These are phyloP conservation scores for Rhagoletis zephyria DNA, from an alignment of 1,140 invertebrate genomes.

Conservation along the genomic window DNA sequence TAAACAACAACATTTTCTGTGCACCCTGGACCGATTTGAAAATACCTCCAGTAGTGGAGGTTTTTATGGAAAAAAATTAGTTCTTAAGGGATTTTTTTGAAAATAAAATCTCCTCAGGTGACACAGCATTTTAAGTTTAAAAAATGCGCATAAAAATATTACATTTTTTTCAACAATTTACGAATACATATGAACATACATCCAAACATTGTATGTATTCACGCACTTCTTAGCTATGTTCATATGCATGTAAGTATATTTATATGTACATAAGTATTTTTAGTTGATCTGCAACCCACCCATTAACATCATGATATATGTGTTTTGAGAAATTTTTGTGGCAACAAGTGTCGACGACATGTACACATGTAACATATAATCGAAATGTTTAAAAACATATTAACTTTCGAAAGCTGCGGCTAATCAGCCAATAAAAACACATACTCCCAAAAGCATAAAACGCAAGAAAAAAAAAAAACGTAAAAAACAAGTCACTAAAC, in stretches of 20 bases:
- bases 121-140: too few relatives aligned
- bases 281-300: not conserved
- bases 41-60: too few relatives aligned
- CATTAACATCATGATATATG: not conserved
- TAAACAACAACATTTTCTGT: too few relatives aligned
- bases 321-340: not conserved
- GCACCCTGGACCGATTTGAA: too few relatives aligned
- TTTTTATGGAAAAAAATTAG: too few relatives aligned
- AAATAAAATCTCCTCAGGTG: too few relatives aligned
- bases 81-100: too few relatives aligned
- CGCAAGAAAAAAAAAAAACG: not conserved
- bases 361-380: conserved; percentile 1
- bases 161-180: too few relatives aligned
- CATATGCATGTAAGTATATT: not conserved
- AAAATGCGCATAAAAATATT: too few relatives aligned
- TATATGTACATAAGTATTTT: not conserved
- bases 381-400: conserved; percentile 51
- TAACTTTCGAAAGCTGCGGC: conserved; percentile 50
- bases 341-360: conserved; percentile 39
- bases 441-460: not conserved
- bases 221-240: too few relatives aligned
- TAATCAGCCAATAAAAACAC: conserved; percentile 44
- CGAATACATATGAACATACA: too few relatives aligned
- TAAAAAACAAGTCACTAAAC: conserved; percentile 21
- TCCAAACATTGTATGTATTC: too few relatives aligned